Conservation (phyloP, 1,140 invertebrate genomes). For the Anagrus nilaparvatae region DNA sequence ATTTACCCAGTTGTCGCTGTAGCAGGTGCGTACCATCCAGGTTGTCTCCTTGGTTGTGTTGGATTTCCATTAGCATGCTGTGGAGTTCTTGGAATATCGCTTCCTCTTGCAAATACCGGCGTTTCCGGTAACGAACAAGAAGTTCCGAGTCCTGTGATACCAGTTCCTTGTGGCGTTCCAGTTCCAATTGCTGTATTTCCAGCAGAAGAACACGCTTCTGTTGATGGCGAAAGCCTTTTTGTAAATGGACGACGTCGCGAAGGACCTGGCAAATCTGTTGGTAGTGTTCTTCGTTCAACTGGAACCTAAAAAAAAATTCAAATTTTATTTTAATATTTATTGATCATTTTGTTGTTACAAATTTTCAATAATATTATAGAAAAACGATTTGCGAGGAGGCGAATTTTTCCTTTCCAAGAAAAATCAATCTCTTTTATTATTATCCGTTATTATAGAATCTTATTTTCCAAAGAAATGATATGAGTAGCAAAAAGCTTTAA, state of each 20-base stretch:
- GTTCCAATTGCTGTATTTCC: constrained; percentile 40
- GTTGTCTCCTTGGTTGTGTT: constrained; percentile 36
- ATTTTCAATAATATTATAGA: no score
- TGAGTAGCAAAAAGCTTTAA: no score
- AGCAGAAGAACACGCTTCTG: constrained; percentile 41
- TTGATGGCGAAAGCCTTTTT: constrained; percentile 41
- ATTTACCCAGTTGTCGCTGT: constrained; percentile 36
- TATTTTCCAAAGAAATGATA: no score
- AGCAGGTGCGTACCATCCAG: constrained; percentile 39
- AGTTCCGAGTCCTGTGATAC: constrained; percentile 43
- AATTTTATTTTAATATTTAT: no score
- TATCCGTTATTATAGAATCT: no score
- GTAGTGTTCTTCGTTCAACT: constrained; percentile 57
- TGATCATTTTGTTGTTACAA: no score
- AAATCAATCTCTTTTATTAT: no score
- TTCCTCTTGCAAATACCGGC: constrained; percentile 69
- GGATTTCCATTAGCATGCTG: constrained; percentile 41
- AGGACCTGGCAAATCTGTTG: constrained; percentile 51
- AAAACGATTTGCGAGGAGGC: neutral
- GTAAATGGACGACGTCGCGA: constrained; percentile 40
- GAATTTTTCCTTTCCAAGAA: no score
- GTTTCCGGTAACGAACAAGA: constrained; percentile 75
- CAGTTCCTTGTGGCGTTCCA: constrained; percentile 38
- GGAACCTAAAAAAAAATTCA: constrained; percentile 40
- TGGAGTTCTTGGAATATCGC: constrained; percentile 65